Evolutionary conservation across 2,113 vertebrate genomes (phyloP).

Genomic region (Vulpes lagopus): DNA sequence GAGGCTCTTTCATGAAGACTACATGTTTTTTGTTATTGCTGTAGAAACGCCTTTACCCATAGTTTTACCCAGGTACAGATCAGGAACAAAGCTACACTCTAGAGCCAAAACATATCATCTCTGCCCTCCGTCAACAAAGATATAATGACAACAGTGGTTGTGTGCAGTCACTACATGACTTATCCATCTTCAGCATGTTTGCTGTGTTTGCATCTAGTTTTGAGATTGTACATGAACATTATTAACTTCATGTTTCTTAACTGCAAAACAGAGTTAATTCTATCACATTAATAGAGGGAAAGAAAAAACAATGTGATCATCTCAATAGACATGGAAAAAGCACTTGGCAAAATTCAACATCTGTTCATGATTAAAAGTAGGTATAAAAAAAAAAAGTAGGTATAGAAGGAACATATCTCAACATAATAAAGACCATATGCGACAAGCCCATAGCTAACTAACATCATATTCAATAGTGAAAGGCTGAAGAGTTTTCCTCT

Average conservation of each 20-base stretch:
- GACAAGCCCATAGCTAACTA: neutral
- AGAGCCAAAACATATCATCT: neutral
- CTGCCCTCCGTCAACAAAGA: neutral
- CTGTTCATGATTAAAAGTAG: neutral
- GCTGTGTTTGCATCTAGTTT: neutral
- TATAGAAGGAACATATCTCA: neutral
- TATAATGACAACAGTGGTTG: neutral
- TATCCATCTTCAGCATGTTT: neutral
- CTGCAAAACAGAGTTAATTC: neutral
- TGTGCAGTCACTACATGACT: neutral
- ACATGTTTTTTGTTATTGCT: neutral
- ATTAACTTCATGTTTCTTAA: neutral
- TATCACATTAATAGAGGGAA: neutral
- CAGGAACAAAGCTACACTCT: neutral
- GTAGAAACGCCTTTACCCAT: neutral
- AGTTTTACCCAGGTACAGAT: neutral
- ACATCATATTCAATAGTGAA: neutral
- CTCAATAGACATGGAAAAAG: neutral
- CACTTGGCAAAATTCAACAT: neutral
- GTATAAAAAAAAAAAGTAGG: neutral
- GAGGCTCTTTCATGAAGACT: neutral
- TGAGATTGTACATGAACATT: neutral
- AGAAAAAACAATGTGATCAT: neutral
- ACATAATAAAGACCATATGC: neutral
- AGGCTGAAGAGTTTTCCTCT: neutral